phyloP scores from a whole-genome alignment of 2,113 vertebrate genomes.

The Canis aureus region DNA sequence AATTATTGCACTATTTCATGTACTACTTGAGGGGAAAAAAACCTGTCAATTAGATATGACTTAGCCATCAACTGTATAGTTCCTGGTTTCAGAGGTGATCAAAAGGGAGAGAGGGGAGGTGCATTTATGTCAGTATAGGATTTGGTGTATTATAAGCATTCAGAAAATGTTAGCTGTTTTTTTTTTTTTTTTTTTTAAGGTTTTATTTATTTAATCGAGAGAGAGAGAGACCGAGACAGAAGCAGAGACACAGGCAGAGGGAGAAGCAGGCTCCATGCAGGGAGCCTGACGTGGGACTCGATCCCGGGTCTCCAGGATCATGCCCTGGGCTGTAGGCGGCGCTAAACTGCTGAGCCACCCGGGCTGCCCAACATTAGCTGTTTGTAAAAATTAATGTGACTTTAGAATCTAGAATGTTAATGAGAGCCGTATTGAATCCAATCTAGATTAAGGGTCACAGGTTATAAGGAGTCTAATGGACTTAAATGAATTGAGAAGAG shows the following conservation, averaged over 20 bases:
- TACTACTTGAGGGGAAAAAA: neutral
- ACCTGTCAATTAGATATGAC: neutral
- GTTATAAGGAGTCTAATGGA: neutral
- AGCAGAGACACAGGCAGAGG: too few relatives aligned
- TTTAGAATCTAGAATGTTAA: constrained; percentile 35
- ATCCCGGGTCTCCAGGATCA: too few relatives aligned
- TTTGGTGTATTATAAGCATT: neutral
- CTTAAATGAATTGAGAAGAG: neutral
- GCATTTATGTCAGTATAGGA: neutral
- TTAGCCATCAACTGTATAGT: neutral
- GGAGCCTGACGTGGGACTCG: too few relatives aligned
- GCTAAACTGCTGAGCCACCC: too few relatives aligned
- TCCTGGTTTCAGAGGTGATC: neutral
- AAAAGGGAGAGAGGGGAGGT: neutral
- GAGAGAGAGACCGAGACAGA: too few relatives aligned
- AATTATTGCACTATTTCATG: neutral
- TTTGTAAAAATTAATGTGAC: constrained; percentile 23
- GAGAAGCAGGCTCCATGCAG: too few relatives aligned
- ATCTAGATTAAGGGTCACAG: neutral
- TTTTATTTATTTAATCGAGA: too few relatives aligned
- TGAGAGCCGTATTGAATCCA: neutral
- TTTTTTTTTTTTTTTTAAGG: neutral
- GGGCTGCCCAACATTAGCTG: neutral
- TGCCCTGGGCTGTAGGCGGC: too few relatives aligned
- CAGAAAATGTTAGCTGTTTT: neutral